Evolutionary conservation across 1,140 invertebrate genomes (phyloP).

Genomic region (Ceratitis capitata): DNA sequence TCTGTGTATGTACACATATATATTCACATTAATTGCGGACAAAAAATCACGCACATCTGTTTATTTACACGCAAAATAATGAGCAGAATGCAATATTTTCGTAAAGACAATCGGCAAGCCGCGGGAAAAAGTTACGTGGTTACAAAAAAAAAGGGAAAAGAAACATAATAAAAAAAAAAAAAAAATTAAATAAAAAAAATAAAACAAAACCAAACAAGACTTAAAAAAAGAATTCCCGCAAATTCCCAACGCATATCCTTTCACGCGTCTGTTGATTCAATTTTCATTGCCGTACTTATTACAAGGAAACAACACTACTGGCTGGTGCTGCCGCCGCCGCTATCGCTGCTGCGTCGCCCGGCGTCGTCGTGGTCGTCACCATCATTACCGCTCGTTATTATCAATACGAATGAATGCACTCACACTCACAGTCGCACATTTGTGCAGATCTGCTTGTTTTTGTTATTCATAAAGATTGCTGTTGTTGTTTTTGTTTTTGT

Average conservation of each 20-base stretch:
- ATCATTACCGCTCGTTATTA: neutral
- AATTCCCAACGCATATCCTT: neutral
- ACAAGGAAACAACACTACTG: neutral
- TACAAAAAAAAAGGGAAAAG: neutral
- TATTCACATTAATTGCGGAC: neutral
- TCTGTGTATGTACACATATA: neutral
- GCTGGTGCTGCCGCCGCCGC: neutral
- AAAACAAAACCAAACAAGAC: neutral
- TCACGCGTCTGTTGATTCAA: neutral
- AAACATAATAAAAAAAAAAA: neutral
- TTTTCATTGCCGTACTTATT: neutral
- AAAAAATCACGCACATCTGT: slow-evolving; percentile 21
- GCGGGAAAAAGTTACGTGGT: neutral
- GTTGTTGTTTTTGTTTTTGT: neutral
- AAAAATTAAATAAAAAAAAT: neutral
- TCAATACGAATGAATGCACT: neutral
- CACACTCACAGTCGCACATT: too few species aligned
- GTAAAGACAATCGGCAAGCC: neutral
- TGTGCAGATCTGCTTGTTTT: neutral
- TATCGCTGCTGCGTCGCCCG: too few species aligned
- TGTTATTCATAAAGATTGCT: too few species aligned
- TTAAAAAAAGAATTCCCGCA: neutral
- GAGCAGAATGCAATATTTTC: neutral
- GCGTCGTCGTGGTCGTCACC: too few species aligned
- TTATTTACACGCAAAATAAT: slow-evolving; percentile 23